These are phyloP conservation scores for Sus scrofa DNA, from an alignment of 2,113 vertebrate genomes.

Conservation along the genomic window T2T-Sscrofa CM000817.6:44092501-44093000, in stretches of 20 bases:
- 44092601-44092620: not conserved
- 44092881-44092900: too few species aligned
- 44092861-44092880: not conserved
- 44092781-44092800: not conserved
- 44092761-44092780: not conserved
- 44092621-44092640: not conserved
- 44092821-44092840: not conserved
- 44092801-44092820: not conserved
- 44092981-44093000: not conserved
- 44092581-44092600: not conserved
- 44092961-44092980: not conserved
- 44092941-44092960: not conserved
- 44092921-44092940: not conserved
- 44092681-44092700: too few species aligned
- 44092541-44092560: not conserved
- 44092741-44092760: rapidly evolving
- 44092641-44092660: not conserved
- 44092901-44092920: rapidly evolving
- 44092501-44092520: not conserved
- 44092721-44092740: rapidly evolving
- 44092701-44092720: not conserved
- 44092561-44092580: not conserved
- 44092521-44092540: rapidly evolving
- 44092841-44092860: too few species aligned
- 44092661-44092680: not conserved